Base-by-base conservation (phyloP, 2,797 vertebrate species). In the Sebastes steindachneri region DNA sequence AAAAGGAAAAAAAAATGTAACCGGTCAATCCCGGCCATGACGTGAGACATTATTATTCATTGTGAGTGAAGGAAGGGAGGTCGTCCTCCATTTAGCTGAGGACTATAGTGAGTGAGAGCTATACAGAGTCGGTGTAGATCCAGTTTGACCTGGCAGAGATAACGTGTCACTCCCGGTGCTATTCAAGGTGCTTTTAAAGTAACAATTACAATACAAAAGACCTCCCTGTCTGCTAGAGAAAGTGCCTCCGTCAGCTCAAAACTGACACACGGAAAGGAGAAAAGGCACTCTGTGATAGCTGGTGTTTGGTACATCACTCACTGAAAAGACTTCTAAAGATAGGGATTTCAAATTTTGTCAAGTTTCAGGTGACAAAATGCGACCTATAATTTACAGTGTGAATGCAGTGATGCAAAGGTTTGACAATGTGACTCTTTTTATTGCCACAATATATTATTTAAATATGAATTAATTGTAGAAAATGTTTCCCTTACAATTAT, bases 231-330 rank as follows among this genome's bases (percentile, higher is more conserved):
- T 82, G 68, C 57, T 72, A 84, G 83, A 91, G 82, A 94, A 94
- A 93, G 82, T 89, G 90, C 87, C 68, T 88, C 80, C 76, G 90
- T 95, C 91, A 94, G 92, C 93, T 90, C 75, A 89, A 94, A 94
- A 86, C 60, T 86, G 91, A 93, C 93, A 93, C 67, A 84, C 25
- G 25, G 84, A 83, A 76, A 45, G 79, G 37, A 89, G 85, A 89
- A 80, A 89, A 70, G 86, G 37, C 68, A 41, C 62, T 41, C 15
- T 81, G 81, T 29, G 37, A 83, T 80, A 77, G 88, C 77, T 89
- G 75, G 25, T 85, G 78, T 90, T 88, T 83, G 73, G 55, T 81
- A 84, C 82, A 86, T 91, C 82, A 74, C 41, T 80, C 73, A 54
- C 58, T 60, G 68, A 81, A 79, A 78, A 59, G 25, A 77, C 63